Evolutionary conservation across 2,888 invertebrate species (phyloP).

Genomic region (Lepidochrysops patricia): DNA sequence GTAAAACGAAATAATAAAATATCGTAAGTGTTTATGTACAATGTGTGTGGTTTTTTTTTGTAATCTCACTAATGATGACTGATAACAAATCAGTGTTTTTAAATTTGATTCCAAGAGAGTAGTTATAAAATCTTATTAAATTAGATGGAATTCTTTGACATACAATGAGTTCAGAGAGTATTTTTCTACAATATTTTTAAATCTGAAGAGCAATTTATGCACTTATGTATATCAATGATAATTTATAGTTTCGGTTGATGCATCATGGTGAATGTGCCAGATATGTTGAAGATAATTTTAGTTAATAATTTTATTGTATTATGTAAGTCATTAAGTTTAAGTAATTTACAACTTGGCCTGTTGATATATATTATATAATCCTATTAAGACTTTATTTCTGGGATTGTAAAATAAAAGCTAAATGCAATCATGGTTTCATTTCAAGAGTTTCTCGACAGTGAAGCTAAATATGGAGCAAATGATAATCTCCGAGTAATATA

Average conservation of each 20-base stretch:
- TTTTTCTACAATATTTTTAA: constrained; percentile 73
- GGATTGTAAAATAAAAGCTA: constrained; percentile 74
- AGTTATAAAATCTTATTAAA: constrained; percentile 42
- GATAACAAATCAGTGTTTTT: constrained; percentile 29
- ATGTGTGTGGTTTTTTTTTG: constrained; percentile 21
- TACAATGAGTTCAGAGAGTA: constrained; percentile 65
- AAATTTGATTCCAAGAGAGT: constrained; percentile 43
- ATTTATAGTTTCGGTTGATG: constrained; percentile 60
- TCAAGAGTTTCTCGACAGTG: too few relatives aligned
- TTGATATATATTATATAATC: constrained; percentile 74
- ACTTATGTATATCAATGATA: constrained; percentile 59
- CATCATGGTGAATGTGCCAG: constrained; percentile 69
- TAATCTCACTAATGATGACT: constrained; percentile 65
- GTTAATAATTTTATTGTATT: constrained; percentile 74
- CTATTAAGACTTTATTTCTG: constrained; percentile 74
- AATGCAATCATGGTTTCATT: constrained; percentile 34
- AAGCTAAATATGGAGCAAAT: too few relatives aligned
- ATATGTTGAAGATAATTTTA: constrained; percentile 73
- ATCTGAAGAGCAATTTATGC: constrained; percentile 60
- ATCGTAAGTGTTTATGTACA: constrained; percentile 15
- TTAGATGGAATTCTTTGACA: constrained; percentile 54
- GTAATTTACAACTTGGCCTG: constrained; percentile 75
- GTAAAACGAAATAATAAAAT: constrained; percentile 26
- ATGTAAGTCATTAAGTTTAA: constrained; percentile 75
- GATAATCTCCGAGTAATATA: too few relatives aligned